A percentile compares a stretch with the other conserved stretches of the same genome.
These are phyloP conservation scores for Galerucella pusilla DNA, from an alignment of 2,888 invertebrate species.

Conservation along the genomic window DNA sequence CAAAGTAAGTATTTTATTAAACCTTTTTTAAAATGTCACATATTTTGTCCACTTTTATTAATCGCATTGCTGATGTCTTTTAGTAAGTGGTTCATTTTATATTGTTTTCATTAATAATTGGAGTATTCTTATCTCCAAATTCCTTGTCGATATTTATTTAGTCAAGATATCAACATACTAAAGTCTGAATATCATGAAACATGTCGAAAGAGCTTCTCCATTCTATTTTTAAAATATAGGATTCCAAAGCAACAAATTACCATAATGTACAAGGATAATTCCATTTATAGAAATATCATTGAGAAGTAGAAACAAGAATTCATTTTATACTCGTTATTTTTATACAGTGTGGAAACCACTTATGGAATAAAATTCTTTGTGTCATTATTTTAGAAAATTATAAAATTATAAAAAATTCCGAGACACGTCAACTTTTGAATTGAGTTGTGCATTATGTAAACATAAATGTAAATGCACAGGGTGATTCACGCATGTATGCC, in stretches of 20 bases:
- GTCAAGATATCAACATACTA: background rate
- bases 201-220: background rate
- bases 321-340: background rate
- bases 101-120: too few relatives aligned
- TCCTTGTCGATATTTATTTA: too few relatives aligned
- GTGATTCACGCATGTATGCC: too few relatives aligned
- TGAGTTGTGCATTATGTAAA: too few relatives aligned
- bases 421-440: too few relatives aligned
- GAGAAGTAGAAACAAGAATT: background rate
- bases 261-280: background rate
- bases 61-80: background rate
- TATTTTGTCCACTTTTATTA: background rate
- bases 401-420: too few relatives aligned
- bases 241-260: background rate
- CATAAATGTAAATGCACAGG: too few relatives aligned
- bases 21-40: background rate
- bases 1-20: constrained; percentile 8
- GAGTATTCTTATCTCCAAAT: too few relatives aligned
- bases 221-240: background rate
- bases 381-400: too few relatives aligned
- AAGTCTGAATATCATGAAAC: background rate
- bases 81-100: too few relatives aligned
- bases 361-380: too few relatives aligned
- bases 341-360: too few relatives aligned
- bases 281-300: background rate